Evolutionary conservation across 2,113 vertebrate genomes (phyloP), one percentile per base, ranked within the genome.

Genomic region (Sylvia atricapilla): DNA sequence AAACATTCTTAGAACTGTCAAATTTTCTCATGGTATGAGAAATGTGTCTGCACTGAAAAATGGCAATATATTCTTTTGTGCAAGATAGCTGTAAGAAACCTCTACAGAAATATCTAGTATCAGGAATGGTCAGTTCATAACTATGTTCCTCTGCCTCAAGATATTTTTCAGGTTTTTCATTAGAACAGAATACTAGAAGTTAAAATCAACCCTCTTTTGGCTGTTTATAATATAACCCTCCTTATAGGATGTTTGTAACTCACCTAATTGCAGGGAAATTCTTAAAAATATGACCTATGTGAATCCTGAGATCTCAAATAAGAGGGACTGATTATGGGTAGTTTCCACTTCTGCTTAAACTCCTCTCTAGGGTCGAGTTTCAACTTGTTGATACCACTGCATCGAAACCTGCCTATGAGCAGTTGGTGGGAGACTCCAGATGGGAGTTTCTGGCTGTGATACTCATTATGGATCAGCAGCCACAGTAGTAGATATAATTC

Each of bases 361-460:
- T 81, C 64, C 18, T 95, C 21, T 6, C 0, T 49, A 68, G 49
- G 33, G 28, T 68, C 14, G 75, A 35, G 37, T 70, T 90, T 93
- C 72, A 78, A 27, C 56, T 44, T 43, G 30, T 80, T 91, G 67
- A 55, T 91, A 63, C n/a, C 66, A 23, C 53, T 75, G 20, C 46
- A 67, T 47, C 0, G 0, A 93, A 55, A 47, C 70, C 70, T 59
- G 59, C 67, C 13, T 53, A 55, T 67, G 41, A 93, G 31, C 88
- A 90, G 89, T n/a, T 93, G 79, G 79, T 86, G 59, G 76, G 49
- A 63, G 63, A 78, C 76, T 94, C 89, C 95, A 97, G 92, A 90
- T 94, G 94, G 83, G 79, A 2, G 7, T 88, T 93, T 90, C 94
- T 96, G 92, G 73, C 90, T 94, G 64, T 78, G 93, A 90, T 84